A percentile compares a stretch with the other conserved stretches of the same genome.
Evolutionary conservation across 2,113 vertebrate genomes (phyloP).

Genomic region (Callopanchax toddi): DNA sequence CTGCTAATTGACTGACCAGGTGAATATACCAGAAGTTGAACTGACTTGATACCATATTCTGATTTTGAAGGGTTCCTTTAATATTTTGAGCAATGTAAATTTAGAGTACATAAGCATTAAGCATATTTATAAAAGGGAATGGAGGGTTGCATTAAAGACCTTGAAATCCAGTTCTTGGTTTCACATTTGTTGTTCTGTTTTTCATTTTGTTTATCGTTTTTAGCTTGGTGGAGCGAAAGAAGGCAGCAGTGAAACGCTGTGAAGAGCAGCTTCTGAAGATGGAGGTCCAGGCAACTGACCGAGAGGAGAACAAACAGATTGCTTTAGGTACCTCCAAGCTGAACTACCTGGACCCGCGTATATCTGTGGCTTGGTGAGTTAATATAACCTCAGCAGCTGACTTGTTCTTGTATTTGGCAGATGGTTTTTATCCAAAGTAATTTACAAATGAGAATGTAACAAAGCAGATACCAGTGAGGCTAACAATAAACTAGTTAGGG

Average conservation of each 20-base stretch:
- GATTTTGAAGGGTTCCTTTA: no score
- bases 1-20: no score
- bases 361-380: slow-evolving; percentile 69
- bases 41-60: no score
- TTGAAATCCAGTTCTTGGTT: no score
- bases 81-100: no score
- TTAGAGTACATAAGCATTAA: no score
- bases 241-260: slow-evolving; percentile 61
- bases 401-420: no score
- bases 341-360: slow-evolving; percentile 77
- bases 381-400: rapidly evolving
- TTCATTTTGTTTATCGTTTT: neutral
- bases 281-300: slow-evolving; percentile 79
- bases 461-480: no score
- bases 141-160: neutral
- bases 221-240: slow-evolving; percentile 73
- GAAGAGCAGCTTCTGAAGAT: slow-evolving; percentile 77
- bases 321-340: slow-evolving; percentile 80
- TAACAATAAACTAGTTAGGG: no score
- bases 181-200: neutral
- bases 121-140: neutral
- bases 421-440: no score
- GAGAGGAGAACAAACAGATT: slow-evolving; percentile 81
- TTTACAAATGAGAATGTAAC: no score
- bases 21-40: no score